These are phyloP conservation scores for Bombus breviceps DNA, from an alignment of 1,140 invertebrate species.

Conservation along the genomic window DNA sequence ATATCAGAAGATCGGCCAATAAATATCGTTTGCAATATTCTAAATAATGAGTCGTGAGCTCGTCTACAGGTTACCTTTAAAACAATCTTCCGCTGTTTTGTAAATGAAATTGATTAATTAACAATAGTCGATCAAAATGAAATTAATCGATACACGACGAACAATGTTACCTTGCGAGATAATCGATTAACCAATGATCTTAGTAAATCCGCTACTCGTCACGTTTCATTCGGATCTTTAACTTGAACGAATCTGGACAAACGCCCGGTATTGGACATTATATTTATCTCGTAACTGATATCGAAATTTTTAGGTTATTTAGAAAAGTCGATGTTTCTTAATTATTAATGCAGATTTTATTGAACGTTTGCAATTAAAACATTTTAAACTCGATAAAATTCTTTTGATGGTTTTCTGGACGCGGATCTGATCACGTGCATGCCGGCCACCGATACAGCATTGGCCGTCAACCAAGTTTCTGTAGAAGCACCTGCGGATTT, in stretches of 20 bases:
- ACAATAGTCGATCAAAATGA: not conserved
- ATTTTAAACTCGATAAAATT: not conserved
- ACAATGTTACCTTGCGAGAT: no score
- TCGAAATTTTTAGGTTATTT: not conserved
- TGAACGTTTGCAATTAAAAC: not conserved
- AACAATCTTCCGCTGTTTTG: not conserved
- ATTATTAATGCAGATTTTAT: not conserved
- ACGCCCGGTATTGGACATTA: no score
- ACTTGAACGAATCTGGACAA: no score
- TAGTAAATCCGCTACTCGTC: no score
- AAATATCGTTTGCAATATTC: slow-evolving; percentile 60
- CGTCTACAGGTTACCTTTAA: not conserved
- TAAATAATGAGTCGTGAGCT: slow-evolving; percentile 27
- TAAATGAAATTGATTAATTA: not conserved
- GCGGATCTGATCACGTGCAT: not conserved
- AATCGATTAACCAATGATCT: no score
- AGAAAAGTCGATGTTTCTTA: not conserved
- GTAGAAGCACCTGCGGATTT: slow-evolving; percentile 54
- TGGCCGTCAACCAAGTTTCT: slow-evolving; percentile 2
- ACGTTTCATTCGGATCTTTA: no score
- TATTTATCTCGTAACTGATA: not conserved
- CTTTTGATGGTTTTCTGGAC: not conserved
- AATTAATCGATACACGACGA: not conserved
- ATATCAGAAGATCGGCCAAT: slow-evolving; percentile 42
- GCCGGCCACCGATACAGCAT: not conserved